Conservation (phyloP, 2,888 invertebrate genomes). For the Sphecodes monilicornis region DNA sequence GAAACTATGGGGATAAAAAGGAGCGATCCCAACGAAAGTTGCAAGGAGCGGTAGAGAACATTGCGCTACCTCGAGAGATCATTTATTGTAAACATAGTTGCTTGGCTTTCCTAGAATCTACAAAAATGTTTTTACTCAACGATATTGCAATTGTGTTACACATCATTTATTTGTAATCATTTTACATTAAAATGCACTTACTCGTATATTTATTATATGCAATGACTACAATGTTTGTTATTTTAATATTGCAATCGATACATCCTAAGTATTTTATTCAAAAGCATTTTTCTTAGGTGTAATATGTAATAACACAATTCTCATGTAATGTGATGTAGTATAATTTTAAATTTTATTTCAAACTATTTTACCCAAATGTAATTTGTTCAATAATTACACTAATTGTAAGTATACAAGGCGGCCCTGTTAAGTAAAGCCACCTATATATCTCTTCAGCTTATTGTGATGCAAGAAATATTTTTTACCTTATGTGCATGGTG, state of each 20-base stretch:
- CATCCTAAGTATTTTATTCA: background rate
- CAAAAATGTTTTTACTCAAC: background rate
- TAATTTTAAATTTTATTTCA: too few species aligned
- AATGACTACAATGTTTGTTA: background rate
- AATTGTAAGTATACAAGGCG: too few species aligned
- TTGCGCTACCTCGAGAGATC: background rate
- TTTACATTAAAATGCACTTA: background rate
- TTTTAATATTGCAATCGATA: background rate
- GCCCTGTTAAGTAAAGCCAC: too few species aligned
- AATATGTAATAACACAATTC: too few species aligned
- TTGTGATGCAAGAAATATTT: too few species aligned
- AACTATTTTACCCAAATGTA: too few species aligned
- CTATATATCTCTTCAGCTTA: too few species aligned
- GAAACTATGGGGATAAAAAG: background rate
- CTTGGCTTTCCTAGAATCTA: background rate
- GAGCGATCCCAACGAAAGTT: background rate
- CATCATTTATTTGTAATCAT: background rate
- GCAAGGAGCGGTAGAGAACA: too few species aligned
- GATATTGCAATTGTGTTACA: background rate
- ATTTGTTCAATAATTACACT: too few species aligned
- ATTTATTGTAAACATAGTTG: background rate
- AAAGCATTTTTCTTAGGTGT: too few species aligned
- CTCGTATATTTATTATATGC: background rate
- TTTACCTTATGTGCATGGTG: too few species aligned
- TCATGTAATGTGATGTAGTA: too few species aligned